phyloP scores from a whole-genome alignment of 2,888 invertebrate species.

The Epiblema foenella region DNA sequence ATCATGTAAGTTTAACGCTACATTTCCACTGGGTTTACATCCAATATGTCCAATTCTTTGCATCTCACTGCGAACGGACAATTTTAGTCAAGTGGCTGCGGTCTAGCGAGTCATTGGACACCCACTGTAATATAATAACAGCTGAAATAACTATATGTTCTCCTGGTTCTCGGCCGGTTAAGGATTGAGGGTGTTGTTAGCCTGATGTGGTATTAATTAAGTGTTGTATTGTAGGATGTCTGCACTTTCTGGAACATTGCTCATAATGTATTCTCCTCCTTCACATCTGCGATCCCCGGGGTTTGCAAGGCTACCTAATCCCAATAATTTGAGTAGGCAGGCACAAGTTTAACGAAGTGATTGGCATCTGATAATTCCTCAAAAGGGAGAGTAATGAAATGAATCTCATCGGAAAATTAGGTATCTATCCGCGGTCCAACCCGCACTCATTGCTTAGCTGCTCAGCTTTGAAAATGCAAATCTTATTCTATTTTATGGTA shows the following conservation, averaged over 20 bases:
- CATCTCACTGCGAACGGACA: background rate
- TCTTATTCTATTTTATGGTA: background rate
- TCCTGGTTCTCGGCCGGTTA: background rate
- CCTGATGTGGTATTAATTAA: background rate
- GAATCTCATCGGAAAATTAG: background rate
- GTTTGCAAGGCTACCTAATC: background rate
- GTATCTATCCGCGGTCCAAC: background rate
- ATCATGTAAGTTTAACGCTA: slow-evolving; percentile 93
- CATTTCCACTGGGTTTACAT: too few relatives aligned
- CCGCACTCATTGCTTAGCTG: background rate
- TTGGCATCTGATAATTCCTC: background rate
- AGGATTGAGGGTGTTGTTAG: background rate
- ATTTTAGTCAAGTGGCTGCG: background rate
- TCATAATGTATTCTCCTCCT: background rate
- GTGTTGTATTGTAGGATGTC: background rate
- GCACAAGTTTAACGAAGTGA: too few relatives aligned
- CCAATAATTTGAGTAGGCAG: background rate
- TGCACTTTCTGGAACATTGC: background rate
- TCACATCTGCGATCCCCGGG: background rate
- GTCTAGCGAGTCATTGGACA: background rate
- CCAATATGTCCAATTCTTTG: background rate
- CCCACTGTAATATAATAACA: background rate
- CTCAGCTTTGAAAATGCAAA: background rate
- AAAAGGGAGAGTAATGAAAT: background rate
- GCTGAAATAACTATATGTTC: background rate